A percentile compares a stretch with the other conserved stretches of the same genome.
Conservation (phyloP, 2,113 vertebrate genomes). For the Cyprinodon variegatus region DNA sequence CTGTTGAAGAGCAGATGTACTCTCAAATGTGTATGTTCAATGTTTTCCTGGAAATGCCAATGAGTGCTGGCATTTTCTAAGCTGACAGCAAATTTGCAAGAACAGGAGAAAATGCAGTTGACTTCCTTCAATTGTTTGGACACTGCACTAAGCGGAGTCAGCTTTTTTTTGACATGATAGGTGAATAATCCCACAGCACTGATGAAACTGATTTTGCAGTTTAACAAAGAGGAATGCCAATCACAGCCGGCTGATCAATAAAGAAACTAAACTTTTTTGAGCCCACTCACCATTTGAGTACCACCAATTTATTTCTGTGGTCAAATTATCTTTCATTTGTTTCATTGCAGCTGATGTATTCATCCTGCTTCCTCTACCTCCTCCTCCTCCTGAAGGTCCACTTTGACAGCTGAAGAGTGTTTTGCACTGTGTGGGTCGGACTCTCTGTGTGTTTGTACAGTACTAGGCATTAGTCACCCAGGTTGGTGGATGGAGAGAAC, state of each 20-base stretch:
- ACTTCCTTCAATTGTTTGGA: slow-evolving; percentile 75
- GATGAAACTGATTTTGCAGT: slow-evolving; percentile 32
- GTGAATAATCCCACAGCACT: slow-evolving; percentile 41
- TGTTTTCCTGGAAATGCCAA: slow-evolving; percentile 64
- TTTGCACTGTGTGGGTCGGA: slow-evolving; percentile 66
- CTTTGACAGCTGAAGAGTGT: slow-evolving; percentile 49
- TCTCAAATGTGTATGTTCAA: slow-evolving; percentile 22
- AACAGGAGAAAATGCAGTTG: slow-evolving; percentile 50
- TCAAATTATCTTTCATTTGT: slow-evolving; percentile 47
- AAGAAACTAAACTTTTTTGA: slow-evolving; percentile 9
- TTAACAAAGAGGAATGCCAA: slow-evolving; percentile 20
- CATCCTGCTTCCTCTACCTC: slow-evolving; percentile 28
- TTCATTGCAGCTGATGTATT: slow-evolving; percentile 33
- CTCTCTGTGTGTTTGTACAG: slow-evolving; percentile 53
- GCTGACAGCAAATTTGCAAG: slow-evolving; percentile 60
- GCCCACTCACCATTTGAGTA: slow-evolving; percentile 21
- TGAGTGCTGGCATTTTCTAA: slow-evolving; percentile 46
- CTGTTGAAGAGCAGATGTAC: slow-evolving; percentile 39
- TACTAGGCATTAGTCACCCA: slow-evolving; percentile 68
- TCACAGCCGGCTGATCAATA: slow-evolving; percentile 41
- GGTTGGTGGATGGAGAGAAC: slow-evolving; percentile 72
- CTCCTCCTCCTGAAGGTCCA: slow-evolving; percentile 52
- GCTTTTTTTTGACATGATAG: slow-evolving; percentile 58
- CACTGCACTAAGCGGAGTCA: slow-evolving; percentile 49
- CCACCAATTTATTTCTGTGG: slow-evolving; percentile 49